phyloP scores from a whole-genome alignment of 2,113 vertebrate species.

The Oxyruncus cristatus region DNA sequence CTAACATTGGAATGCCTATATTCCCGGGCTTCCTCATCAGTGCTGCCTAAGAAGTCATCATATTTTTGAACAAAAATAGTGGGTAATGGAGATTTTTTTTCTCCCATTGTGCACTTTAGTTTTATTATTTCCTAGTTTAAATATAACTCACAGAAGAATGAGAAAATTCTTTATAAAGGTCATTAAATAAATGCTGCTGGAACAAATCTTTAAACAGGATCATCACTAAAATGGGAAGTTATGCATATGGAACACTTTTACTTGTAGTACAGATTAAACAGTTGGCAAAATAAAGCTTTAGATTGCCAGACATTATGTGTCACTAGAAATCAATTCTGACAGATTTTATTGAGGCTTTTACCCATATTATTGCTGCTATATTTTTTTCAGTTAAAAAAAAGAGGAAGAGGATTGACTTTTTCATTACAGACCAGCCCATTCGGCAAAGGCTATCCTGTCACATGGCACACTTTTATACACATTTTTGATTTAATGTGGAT shows the following conservation, averaged over 20 bases:
- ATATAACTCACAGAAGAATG: constrained; percentile 42
- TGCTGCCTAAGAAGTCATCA: neutral
- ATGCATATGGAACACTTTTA: constrained; percentile 47
- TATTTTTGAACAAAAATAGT: neutral
- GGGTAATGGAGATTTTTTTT: neutral
- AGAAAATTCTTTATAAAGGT: constrained; percentile 59
- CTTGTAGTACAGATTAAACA: constrained; percentile 54
- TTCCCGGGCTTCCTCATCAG: constrained; percentile 26
- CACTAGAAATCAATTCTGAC: constrained; percentile 46
- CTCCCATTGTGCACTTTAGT: constrained; percentile 5
- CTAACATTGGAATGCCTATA: neutral
- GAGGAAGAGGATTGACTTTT: constrained; percentile 5
- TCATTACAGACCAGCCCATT: neutral
- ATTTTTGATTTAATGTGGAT: constrained; percentile 3
- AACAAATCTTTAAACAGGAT: constrained; percentile 55
- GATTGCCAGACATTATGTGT: constrained; percentile 53
- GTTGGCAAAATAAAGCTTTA: constrained; percentile 54
- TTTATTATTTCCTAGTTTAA: constrained; percentile 42
- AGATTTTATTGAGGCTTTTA: constrained; percentile 55
- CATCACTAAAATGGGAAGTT: constrained; percentile 39
- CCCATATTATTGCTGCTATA: constrained; percentile 19
- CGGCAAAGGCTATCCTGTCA: constrained; percentile 13
- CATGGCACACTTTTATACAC: neutral
- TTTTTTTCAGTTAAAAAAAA: constrained; percentile 1
- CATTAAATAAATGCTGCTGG: constrained; percentile 60